Base-by-base conservation (phyloP, 1,140 invertebrate species). In the Asbolus verrucosus region DNA sequence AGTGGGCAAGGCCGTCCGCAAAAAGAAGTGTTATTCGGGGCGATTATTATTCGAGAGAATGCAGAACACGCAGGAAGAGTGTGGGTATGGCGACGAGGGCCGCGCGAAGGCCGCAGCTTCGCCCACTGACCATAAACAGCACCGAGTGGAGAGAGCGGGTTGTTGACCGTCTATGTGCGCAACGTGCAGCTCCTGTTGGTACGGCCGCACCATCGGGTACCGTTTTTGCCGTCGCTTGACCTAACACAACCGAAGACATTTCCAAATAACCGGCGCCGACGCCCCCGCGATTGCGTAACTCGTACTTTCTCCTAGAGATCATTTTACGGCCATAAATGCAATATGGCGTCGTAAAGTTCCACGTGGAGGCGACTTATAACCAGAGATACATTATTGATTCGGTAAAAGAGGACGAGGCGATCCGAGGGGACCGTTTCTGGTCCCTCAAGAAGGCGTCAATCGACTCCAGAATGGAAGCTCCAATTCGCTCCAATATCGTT, bases 81-180 rank as follows among this genome's bases (percentile, higher is more conserved):
- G 62, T 65, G 62, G 62, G 62, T 43, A 27, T 6, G 14, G 41
- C 11, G 24, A 59, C 68, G 68, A 65, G 68, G 68, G 68, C 41
- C 68, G 68, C 21, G 19, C 31, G 68, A 70, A 70, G 68, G 68
- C 68, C 68, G 46, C 43, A 8, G 30, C 21, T 63, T 70, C 61
- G 61, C 68, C 68, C 61, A 70, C 68, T 70, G 30, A 70, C 60
- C 61, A 70, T 61, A 61, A 54, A 38, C 65, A 59, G 33, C 41
- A 67, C 14, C 65, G 54, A 13, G 15, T 14, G 27, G 14, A 33
- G 63, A 31, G 24, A 36, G 21, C 41, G 43, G 68, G 41, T 70
- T 70, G 68, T 65, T 70, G 68, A 70, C 68, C 68, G 68, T 70
- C 41, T 54, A 16, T 11, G 15, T 43, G 38, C 16, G 19, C 43